Evolutionary conservation across 30 jellyfish, hydroid and myxozoan species (phyloP), one percentile per base, ranked within the genome.

Genomic region (Hydractinia symbiolongicarpus): DNA sequence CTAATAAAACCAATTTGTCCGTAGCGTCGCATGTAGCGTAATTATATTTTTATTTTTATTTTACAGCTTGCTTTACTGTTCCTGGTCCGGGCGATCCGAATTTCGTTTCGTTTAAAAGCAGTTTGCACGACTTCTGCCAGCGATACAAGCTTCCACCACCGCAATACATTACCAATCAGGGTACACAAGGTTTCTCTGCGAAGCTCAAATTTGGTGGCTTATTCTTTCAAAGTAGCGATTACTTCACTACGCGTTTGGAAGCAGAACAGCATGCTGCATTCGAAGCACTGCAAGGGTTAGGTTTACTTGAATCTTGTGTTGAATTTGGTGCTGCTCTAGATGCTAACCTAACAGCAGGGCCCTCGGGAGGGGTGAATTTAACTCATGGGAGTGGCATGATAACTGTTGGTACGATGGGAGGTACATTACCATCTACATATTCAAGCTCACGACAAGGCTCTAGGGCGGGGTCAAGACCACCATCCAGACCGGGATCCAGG

Each of bases 181-280:
- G 82, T 75, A 76, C 91, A n/a, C 99, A 93, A 50, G 99, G 99
- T 13, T 93, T 82, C 87, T 93, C 99, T 10, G 96, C 99, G 14
- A 93, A 88, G 83, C 89, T 93, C 61, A 93, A 93, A 81, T 93
- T 93, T 66, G 99, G 99, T 84, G 99, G 99, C 90, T 89, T 93
- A 80, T 93, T 93, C 79, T 93, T 93, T 87, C 99, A 93, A 69
- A 93, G 99, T 86, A 87, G 91, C 58, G 96, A 88, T 88, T 88
- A 78, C 73, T 87, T 93, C 86, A 90, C 90, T 7, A 87, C 99
- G 79, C 90, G 99, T 79, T 84, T 93, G 19, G 99, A 93, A 55
- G 86, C 99, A 8, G 99, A 93, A 67, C 99, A 93, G 74, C 99
- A 93, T 66, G 99, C 99, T 0, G 99, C 99, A 4, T 93, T 87